Percentiles rank a stretch among this genome's conserved stretches.
Evolutionary conservation across 2,888 invertebrate genomes (phyloP).

Genomic region (Palloptera scutellata): DNA sequence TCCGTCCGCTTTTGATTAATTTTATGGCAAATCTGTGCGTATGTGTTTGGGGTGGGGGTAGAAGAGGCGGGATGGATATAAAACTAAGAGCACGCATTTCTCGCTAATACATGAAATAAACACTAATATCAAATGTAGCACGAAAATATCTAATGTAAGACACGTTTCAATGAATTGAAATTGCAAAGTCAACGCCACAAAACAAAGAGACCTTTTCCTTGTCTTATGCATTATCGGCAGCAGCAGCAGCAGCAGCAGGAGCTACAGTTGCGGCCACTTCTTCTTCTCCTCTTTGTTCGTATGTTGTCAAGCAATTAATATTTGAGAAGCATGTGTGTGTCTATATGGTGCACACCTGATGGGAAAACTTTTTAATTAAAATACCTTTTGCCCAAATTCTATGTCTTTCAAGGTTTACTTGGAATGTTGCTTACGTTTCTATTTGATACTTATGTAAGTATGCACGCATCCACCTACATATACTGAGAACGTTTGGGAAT

Average conservation of each 20-base stretch:
- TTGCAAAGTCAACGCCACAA: no score
- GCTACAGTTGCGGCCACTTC: not conserved
- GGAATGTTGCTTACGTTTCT: no score
- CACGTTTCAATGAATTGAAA: no score
- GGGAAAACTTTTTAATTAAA: conserved; percentile 38
- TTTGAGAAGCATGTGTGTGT: conserved; percentile 10
- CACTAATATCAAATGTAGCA: no score
- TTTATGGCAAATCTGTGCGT: no score
- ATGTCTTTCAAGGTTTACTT: not conserved
- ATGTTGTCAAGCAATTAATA: conserved; percentile 22
- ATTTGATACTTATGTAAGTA: no score
- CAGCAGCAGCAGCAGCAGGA: not conserved
- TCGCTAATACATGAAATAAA: no score
- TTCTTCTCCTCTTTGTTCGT: not conserved
- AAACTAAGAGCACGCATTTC: no score
- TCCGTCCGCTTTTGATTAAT: no score
- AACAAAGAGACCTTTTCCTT: not conserved
- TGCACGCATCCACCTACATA: not conserved
- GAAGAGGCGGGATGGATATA: no score
- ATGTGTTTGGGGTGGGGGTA: no score
- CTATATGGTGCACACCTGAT: conserved; percentile 22
- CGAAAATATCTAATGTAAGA: no score
- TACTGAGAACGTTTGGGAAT: not conserved
- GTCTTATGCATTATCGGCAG: not conserved
- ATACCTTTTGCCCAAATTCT: conserved; percentile 25